These are phyloP conservation scores for Acropternis orthonyx DNA, from an alignment of 2,797 vertebrate genomes.

Conservation along the genomic window DNA sequence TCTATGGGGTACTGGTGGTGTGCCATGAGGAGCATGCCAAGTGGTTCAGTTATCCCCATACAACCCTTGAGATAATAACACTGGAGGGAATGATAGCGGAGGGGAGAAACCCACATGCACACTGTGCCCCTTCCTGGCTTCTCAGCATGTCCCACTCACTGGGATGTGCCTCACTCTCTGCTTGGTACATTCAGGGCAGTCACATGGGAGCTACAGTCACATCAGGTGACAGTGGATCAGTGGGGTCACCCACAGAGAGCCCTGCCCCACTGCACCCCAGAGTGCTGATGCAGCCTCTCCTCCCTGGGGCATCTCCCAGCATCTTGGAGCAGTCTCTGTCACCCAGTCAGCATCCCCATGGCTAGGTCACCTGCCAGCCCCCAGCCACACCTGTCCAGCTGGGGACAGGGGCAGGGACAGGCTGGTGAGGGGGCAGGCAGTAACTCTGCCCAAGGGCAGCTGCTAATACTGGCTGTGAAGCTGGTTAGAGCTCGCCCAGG, in stretches of 20 bases:
- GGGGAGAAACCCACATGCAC: not conserved
- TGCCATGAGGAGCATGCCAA: not conserved
- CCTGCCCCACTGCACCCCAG: not conserved
- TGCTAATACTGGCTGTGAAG: not conserved
- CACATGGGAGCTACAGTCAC: fast-evolving
- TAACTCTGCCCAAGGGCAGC: not conserved
- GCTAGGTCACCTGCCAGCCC: not conserved
- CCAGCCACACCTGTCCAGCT: not conserved
- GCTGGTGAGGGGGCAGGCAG: not conserved
- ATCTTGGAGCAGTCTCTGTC: not conserved
- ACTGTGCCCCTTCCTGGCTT: not conserved
- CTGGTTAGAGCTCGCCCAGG: not conserved
- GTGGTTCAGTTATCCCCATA: not conserved
- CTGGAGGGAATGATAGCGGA: not conserved
- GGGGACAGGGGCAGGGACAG: not conserved
- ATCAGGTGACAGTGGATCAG: not conserved
- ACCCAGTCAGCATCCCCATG: not conserved
- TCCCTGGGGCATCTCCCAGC: not conserved
- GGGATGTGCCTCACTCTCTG: not conserved
- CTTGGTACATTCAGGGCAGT: fast-evolving
- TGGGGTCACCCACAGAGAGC: fast-evolving
- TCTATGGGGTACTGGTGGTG: not conserved
- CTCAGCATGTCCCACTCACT: fast-evolving
- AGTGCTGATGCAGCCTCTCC: not conserved
- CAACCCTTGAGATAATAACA: not conserved